Conservation (phyloP, 2,113 vertebrate genomes). For the Bungarus multicinctus region DNA sequence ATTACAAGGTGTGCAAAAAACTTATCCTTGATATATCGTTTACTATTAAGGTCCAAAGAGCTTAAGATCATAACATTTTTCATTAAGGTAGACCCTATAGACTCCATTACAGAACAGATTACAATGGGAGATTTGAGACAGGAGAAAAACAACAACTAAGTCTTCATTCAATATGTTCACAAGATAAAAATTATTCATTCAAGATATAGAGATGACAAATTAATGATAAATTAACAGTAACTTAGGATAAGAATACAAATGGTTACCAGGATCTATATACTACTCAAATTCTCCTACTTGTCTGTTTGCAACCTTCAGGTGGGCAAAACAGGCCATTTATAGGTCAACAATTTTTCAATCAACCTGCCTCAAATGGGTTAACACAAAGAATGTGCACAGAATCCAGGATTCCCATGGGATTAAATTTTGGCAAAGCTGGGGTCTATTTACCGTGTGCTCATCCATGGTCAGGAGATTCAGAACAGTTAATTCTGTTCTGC, state of each 20-base stretch:
- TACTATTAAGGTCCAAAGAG: background rate
- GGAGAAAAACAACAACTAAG: background rate
- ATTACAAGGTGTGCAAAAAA: background rate
- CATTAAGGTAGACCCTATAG: background rate
- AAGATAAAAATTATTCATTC: background rate
- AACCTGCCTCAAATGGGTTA: background rate
- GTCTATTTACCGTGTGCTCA: background rate
- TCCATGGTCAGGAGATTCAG: background rate
- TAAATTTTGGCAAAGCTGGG: background rate
- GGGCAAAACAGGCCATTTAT: background rate
- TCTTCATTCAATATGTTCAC: background rate
- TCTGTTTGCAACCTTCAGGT: background rate
- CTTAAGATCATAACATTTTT: background rate
- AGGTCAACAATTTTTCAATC: background rate
- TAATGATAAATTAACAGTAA: background rate
- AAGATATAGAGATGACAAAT: background rate
- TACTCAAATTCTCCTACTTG: background rate
- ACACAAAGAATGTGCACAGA: background rate
- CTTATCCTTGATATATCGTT: background rate
- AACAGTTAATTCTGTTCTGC: background rate
- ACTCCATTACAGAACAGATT: background rate
- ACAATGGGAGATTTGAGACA: background rate
- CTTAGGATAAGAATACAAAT: background rate
- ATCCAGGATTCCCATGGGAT: background rate
- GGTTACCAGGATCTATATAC: background rate